A percentile compares a stretch with the other conserved stretches of the same genome.
phyloP scores from a whole-genome alignment of 2,113 vertebrate genomes.

The Pogonocichla stellata region DNA sequence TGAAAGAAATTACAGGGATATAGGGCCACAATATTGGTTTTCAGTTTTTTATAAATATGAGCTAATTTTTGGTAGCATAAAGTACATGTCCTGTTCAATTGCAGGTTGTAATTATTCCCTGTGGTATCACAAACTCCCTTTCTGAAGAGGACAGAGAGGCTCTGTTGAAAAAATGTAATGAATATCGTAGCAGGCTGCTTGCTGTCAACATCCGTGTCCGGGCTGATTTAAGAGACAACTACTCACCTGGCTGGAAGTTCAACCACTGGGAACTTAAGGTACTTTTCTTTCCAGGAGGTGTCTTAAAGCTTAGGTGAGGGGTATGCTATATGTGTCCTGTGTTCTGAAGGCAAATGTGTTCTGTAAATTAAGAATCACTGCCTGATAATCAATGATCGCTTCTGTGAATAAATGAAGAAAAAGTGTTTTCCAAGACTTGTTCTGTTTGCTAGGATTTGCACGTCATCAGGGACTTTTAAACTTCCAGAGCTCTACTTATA shows the following conservation, averaged over 20 bases:
- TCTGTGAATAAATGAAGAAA: background rate
- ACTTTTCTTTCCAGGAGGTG: background rate
- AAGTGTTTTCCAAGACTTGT: background rate
- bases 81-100: background rate
- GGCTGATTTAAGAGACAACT: conserved; percentile 90
- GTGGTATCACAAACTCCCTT: conserved; percentile 90
- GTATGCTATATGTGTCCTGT: background rate
- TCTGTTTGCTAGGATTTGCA: background rate
- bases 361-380: background rate
- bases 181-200: conserved; percentile 80
- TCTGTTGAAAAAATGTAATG: conserved; percentile 84
- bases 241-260: conserved; percentile 99
- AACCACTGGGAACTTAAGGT: conserved; percentile 99
- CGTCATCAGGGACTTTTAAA: background rate
- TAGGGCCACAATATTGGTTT: background rate
- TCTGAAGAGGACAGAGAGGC: conserved; percentile 86
- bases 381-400: background rate
- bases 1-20: background rate
- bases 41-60: background rate
- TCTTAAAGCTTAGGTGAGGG: background rate
- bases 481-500: background rate
- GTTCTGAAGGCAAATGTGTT: background rate
- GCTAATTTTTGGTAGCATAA: background rate
- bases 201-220: conserved; percentile 79
- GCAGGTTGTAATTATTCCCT: conserved; percentile 94